These are phyloP conservation scores for Dicyrtoma fusca DNA, from an alignment of 2,888 invertebrate genomes.

Conservation along the genomic window DNA sequence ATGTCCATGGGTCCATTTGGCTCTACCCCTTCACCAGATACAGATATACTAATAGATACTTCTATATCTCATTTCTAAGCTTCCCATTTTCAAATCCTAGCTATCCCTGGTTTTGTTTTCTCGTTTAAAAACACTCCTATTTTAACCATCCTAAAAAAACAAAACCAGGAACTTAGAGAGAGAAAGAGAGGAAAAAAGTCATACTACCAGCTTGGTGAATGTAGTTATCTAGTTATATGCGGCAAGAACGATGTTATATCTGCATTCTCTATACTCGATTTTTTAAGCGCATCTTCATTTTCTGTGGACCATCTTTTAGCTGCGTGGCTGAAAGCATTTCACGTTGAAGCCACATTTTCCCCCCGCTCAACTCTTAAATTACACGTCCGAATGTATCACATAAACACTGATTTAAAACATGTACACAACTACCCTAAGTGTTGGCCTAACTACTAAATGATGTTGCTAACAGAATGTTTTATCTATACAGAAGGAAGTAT, in stretches of 20 bases:
- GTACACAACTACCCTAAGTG: slow-evolving; percentile 12
- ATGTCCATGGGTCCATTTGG: neutral
- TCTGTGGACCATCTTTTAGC: neutral
- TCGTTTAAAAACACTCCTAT: too few species aligned
- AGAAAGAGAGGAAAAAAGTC: too few species aligned
- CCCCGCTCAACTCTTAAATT: slow-evolving; percentile 18
- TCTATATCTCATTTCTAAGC: neutral
- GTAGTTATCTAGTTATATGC: too few species aligned
- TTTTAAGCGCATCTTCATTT: neutral
- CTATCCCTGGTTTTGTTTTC: too few species aligned
- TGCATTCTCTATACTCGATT: too few species aligned
- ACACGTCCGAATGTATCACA: slow-evolving; percentile 19
- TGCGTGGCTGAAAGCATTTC: slow-evolving; percentile 25
- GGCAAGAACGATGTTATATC: too few species aligned
- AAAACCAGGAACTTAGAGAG: too few species aligned
- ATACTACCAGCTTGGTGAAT: too few species aligned
- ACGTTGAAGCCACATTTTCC: slow-evolving; percentile 14
- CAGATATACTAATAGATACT: neutral
- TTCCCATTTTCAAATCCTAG: neutral
- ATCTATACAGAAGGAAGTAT: slow-evolving; percentile 1
- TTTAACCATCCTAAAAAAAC: too few species aligned
- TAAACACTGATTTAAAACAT: slow-evolving; percentile 28
- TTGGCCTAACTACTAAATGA: slow-evolving; percentile 14
- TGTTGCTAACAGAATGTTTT: slow-evolving; percentile 6
- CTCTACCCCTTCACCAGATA: neutral